Base-by-base conservation (phyloP, 1,140 invertebrate species). In the Drosophila murphyi region DNA sequence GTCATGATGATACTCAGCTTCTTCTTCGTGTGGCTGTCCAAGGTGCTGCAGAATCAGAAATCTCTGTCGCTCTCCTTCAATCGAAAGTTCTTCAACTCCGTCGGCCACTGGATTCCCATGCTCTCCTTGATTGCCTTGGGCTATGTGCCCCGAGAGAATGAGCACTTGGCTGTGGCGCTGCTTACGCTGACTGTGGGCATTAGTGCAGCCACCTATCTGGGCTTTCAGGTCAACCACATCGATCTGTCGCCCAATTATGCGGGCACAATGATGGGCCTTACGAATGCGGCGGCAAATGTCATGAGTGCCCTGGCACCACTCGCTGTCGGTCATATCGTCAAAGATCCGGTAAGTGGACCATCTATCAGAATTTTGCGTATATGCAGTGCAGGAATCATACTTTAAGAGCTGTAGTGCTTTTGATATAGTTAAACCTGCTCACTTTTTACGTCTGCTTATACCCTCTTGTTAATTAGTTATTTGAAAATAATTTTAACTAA, bases 161-260 rank as follows among this genome's bases (percentile, higher is more conserved):
- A 93, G 5, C 80, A 71, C 0, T 52, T 94, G 12, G 95, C 96
- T 0, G 94, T 96, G 0, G 86, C 80, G 0, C 91, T 97, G 43
- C 92, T 97, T 0, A 94, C 95, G 0, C 67, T 96, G 0, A 96
- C 96, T 1, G 96, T 97, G 7, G 95, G 96, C 2, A 93, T 96
- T 2, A 97, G 97, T 73, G 96, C 96, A 4, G 95, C 96, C 29
- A 94, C 95, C 54, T 96, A 95, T 75, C 94, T 96, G 57, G 97
- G 97, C 8, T 94, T 94, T 76, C 93, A 95, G 82, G 94, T 95
- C 20, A 96, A 96, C 76, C 95, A 96, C 63, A 95, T 96, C 73
- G 96, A 97, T 92, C 94, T 97, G 76, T 94, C 96, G 5, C 96
- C 96, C 0, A 96, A 96, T 87, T 96, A 95, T 85, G 95, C 95